These are phyloP conservation scores for Setipinna tenuifilis DNA, from an alignment of 2,797 vertebrate genomes.

Conservation along the genomic window DNA sequence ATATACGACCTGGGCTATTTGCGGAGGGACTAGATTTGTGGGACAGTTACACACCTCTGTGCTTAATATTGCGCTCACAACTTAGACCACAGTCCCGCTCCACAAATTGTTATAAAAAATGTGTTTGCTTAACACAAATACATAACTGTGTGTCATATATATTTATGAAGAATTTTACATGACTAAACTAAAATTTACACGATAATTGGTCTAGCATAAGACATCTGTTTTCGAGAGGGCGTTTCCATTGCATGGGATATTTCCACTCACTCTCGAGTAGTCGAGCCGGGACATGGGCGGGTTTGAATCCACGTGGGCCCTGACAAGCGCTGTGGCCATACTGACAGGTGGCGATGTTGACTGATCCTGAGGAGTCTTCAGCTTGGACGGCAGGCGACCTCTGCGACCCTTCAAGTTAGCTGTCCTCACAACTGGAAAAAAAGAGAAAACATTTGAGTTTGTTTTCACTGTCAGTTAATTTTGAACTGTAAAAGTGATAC, in stretches of 20 bases:
- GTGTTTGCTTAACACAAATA: neutral
- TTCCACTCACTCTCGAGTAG: constrained; percentile 87
- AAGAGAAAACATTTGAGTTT: neutral
- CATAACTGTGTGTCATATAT: neutral
- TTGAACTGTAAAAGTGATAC: neutral
- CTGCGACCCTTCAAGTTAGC: constrained; percentile 91
- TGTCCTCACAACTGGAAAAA: constrained; percentile 87
- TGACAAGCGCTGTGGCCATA: constrained; percentile 88
- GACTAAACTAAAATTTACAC: neutral
- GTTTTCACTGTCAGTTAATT: neutral
- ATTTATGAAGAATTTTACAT: too few species aligned
- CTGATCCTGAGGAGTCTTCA: constrained; percentile 83
- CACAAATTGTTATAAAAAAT: neutral
- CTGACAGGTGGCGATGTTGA: constrained; percentile 80
- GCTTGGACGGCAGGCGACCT: constrained; percentile 93
- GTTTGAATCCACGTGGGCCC: constrained; percentile 94
- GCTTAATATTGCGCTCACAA: neutral
- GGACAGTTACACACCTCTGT: constrained; percentile 9
- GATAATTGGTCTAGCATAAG: neutral
- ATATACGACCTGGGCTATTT: constrained; percentile 1
- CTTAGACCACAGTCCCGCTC: neutral
- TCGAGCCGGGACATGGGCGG: constrained; percentile 88
- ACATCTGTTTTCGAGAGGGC: neutral
- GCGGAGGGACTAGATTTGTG: neutral
- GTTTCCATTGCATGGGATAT: neutral